A percentile compares a stretch with the other conserved stretches of the same genome.
Evolutionary conservation across 1,140 invertebrate genomes (phyloP).

Genomic region (Hetaerina americana): DNA sequence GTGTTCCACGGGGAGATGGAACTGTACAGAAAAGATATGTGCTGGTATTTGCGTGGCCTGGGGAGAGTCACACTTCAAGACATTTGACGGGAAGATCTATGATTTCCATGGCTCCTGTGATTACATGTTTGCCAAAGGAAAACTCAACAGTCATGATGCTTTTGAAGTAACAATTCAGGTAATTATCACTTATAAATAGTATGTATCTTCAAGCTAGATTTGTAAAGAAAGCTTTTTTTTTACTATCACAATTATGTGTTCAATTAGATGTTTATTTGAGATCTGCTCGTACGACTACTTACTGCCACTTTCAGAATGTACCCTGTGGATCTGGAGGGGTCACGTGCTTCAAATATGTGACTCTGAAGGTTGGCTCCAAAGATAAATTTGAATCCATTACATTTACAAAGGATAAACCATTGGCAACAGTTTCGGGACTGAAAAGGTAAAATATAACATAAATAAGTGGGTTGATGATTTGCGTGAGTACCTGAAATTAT

Average conservation of each 20-base stretch:
- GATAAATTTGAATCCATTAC: slow-evolving; percentile 44
- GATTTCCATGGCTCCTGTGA: slow-evolving; percentile 82
- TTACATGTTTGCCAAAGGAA: slow-evolving; percentile 67
- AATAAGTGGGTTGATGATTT: too few species aligned
- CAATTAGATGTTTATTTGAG: too few species aligned
- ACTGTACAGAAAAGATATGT: slow-evolving; percentile 27
- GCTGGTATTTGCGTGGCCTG: slow-evolving; percentile 60
- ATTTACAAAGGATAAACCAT: slow-evolving; percentile 36
- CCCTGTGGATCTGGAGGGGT: slow-evolving; percentile 74
- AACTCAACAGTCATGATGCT: slow-evolving; percentile 38
- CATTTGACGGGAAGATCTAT: slow-evolving; percentile 69
- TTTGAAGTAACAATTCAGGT: slow-evolving; percentile 59
- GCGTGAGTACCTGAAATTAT: too few species aligned
- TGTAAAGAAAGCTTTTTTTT: too few species aligned
- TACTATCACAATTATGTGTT: too few species aligned
- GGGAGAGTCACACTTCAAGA: slow-evolving; percentile 78
- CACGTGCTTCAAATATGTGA: slow-evolving; percentile 74
- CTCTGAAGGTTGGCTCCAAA: slow-evolving; percentile 40
- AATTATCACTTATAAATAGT: slow-evolving; percentile 10
- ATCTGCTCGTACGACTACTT: too few species aligned
- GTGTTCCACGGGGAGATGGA: slow-evolving; percentile 28
- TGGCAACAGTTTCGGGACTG: slow-evolving; percentile 30
- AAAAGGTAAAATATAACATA: slow-evolving; percentile 25
- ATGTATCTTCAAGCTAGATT: too few species aligned
- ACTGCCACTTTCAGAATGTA: slow-evolving; percentile 44